A percentile compares a stretch with the other conserved stretches of the same genome.
These are phyloP conservation scores for Xiphorhynchus elegans DNA, from an alignment of 2,113 vertebrate genomes.

Conservation along the genomic window DNA sequence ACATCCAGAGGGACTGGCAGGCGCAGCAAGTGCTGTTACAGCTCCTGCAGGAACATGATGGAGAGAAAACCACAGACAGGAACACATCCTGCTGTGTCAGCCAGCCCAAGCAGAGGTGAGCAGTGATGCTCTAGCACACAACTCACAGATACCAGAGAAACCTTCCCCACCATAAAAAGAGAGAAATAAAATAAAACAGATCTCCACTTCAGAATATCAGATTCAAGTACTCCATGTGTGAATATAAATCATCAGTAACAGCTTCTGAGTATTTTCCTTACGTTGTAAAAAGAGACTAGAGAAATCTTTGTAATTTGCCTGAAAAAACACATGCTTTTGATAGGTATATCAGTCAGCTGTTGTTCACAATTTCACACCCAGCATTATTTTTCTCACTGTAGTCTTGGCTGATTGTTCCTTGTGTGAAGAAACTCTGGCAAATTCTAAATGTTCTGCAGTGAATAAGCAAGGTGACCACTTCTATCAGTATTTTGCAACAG, in stretches of 20 bases:
- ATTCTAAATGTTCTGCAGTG: neutral
- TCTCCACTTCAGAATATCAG: neutral
- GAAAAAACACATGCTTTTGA: neutral
- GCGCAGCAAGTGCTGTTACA: accelerated
- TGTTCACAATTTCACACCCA: accelerated
- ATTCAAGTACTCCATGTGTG: neutral
- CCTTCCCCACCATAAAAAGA: neutral
- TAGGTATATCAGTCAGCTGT: neutral
- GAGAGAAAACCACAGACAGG: neutral
- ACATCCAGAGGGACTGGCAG: accelerated
- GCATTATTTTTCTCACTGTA: neutral
- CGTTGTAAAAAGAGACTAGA: neutral
- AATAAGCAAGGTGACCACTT: neutral
- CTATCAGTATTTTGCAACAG: neutral
- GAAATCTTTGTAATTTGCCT: neutral
- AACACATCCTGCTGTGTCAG: neutral
- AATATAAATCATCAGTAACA: neutral
- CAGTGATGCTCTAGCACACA: neutral
- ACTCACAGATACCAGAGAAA: neutral
- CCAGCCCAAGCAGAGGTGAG: neutral
- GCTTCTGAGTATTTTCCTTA: neutral
- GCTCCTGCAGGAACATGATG: accelerated
- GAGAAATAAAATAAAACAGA: neutral
- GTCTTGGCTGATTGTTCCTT: neutral
- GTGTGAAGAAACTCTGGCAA: neutral